Evolutionary conservation across 2,113 vertebrate genomes (phyloP).

Genomic region (Poicephalus meyeri): DNA sequence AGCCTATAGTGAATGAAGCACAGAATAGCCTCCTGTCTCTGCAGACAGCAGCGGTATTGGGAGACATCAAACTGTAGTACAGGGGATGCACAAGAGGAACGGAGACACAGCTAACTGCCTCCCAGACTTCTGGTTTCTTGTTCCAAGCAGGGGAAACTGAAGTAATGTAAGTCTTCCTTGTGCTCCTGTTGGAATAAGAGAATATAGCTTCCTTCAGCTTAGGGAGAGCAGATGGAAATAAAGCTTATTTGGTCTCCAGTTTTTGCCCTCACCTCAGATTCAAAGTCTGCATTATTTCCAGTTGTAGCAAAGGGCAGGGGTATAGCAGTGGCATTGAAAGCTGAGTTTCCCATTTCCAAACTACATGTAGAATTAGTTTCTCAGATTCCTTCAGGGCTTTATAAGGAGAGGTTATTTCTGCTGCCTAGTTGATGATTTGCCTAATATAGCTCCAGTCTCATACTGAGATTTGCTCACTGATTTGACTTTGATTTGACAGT

Average conservation of each 20-base stretch:
- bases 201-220: background rate
- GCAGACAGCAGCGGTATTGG: constrained; percentile 44
- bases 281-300: background rate
- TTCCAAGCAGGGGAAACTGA: background rate
- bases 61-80: constrained; percentile 30
- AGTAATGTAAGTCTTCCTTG: constrained; percentile 4
- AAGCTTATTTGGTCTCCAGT: background rate
- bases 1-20: constrained; percentile 50
- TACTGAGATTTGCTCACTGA: constrained; percentile 6
- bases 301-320: background rate
- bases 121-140: constrained; percentile 6
- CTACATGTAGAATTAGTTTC: background rate
- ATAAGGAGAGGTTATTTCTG: constrained; percentile 35
- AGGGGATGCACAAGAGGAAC: constrained; percentile 35
- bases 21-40: constrained; percentile 50
- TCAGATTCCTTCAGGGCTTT: background rate
- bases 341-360: background rate
- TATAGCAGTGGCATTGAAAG: background rate
- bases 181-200: background rate
- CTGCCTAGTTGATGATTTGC: constrained; percentile 12
- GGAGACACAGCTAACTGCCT: constrained; percentile 31
- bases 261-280: background rate
- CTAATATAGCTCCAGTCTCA: constrained; percentile 31
- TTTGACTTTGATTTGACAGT: constrained; percentile 41
- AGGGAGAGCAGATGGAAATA: background rate